A percentile compares a stretch with the other conserved stretches of the same genome.
phyloP scores from a whole-genome alignment of 2,113 vertebrate species.

The Chinchilla lanigera region DNA sequence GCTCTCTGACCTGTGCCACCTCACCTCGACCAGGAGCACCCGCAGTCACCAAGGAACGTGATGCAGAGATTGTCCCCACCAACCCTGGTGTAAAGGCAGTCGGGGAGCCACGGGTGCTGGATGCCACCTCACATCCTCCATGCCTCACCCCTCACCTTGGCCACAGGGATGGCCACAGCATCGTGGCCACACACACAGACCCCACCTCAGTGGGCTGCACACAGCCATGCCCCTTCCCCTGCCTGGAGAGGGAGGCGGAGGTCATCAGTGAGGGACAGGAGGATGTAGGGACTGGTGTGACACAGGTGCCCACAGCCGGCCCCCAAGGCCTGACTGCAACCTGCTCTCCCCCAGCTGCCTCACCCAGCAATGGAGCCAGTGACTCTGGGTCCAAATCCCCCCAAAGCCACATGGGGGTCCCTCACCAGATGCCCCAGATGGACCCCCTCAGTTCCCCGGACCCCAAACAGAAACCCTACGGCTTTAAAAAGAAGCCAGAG shows the following conservation, averaged over 20 bases:
- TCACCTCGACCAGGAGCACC: neutral
- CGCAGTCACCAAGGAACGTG: neutral
- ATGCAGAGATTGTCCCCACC: neutral
- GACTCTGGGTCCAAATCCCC: constrained; percentile 1
- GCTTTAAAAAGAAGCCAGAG: constrained; percentile 23
- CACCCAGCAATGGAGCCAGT: neutral
- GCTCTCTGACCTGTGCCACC: neutral
- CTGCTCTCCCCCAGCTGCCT: neutral
- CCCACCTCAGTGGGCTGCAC: neutral
- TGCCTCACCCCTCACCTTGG: constrained; percentile 71
- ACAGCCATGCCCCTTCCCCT: neutral
- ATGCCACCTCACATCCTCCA: constrained; percentile 74
- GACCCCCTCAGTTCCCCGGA: neutral
- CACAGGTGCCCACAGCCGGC: neutral
- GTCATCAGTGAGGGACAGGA: neutral
- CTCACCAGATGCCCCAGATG: neutral
- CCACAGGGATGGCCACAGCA: constrained; percentile 26
- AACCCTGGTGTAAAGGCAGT: constrained; percentile 42
- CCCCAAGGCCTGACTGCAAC: neutral
- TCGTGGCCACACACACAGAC: neutral
- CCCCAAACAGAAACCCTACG: constrained; percentile 52
- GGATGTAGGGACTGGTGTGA: neutral
- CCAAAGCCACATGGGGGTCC: neutral
- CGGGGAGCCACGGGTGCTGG: constrained; percentile 16
- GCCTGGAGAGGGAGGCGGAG: neutral